Percentiles rank a stretch among this genome's conserved stretches.
Evolutionary conservation across 2,797 vertebrate species (phyloP).

Genomic region (Pipistrellus nathusii): DNA sequence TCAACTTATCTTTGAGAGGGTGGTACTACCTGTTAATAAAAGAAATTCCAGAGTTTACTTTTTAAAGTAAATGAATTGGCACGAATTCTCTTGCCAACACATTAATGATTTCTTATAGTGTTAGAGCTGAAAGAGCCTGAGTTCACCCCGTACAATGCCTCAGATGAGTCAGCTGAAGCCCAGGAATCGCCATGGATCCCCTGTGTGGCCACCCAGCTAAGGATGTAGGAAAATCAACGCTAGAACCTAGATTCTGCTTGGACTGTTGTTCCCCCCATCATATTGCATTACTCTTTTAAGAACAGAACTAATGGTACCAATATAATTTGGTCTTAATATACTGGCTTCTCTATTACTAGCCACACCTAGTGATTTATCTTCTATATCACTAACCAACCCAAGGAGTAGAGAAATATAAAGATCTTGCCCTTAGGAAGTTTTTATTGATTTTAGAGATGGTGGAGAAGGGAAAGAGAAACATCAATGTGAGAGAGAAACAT

Average conservation of each 20-base stretch:
- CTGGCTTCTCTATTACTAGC: neutral
- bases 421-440: neutral
- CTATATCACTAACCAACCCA: constrained; percentile 14
- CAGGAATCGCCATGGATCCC: neutral
- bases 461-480: neutral
- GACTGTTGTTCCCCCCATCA: neutral
- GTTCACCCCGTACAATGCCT: neutral
- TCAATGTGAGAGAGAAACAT: neutral
- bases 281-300: neutral
- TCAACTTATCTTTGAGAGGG: neutral
- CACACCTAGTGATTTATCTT: neutral
- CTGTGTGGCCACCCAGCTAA: neutral
- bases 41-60: neutral
- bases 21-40: neutral
- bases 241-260: neutral
- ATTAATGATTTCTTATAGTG: neutral
- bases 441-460: neutral
- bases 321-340: neutral
- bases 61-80: neutral
- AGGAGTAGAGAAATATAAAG: neutral
- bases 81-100: neutral
- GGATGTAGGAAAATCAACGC: neutral
- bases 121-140: neutral
- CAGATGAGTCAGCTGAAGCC: neutral
- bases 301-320: neutral